Evolutionary conservation across 64 coral and sea anemone genomes (phyloP).

Genomic region (Pocillopora verrucosa): DNA sequence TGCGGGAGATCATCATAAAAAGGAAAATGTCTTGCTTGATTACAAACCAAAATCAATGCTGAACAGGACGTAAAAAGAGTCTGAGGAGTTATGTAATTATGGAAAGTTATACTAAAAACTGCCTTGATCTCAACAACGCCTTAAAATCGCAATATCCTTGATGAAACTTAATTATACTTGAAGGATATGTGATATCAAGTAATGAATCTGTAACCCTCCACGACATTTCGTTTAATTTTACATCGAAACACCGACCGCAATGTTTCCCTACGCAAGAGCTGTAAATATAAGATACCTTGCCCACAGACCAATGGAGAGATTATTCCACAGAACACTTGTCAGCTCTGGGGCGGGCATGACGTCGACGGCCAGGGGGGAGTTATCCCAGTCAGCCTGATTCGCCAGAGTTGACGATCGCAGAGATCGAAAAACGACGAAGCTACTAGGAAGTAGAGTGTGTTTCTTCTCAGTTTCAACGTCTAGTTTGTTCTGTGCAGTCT

Average conservation of each 20-base stretch:
- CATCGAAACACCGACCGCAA: too few relatives aligned
- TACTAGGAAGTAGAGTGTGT: slow-evolving; percentile 40
- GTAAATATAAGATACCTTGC: slow-evolving; percentile 6
- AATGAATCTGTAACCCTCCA: too few relatives aligned
- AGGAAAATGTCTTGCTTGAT: not conserved
- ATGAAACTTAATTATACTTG: too few relatives aligned
- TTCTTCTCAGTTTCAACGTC: slow-evolving; percentile 57
- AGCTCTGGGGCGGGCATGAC: slow-evolving; percentile 76
- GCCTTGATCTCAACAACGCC: too few relatives aligned
- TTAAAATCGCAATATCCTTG: too few relatives aligned
- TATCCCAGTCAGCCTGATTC: slow-evolving; percentile 56
- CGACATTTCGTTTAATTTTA: too few relatives aligned
- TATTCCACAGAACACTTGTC: slow-evolving; percentile 71
- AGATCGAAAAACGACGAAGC: slow-evolving; percentile 80
- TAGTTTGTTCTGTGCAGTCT: slow-evolving; percentile 64
- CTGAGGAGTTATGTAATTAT: too few relatives aligned
- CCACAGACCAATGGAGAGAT: slow-evolving; percentile 47
- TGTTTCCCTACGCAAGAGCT: not conserved
- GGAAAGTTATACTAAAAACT: too few relatives aligned
- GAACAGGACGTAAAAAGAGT: too few relatives aligned
- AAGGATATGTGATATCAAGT: too few relatives aligned
- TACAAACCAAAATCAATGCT: too few relatives aligned
- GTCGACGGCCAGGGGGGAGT: slow-evolving; percentile 51
- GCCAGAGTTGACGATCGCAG: slow-evolving; percentile 69
- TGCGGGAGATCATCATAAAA: not conserved